A percentile compares a stretch with the other conserved stretches of the same genome.
Evolutionary conservation across 2,888 invertebrate species (phyloP).

Genomic region (Coelogynopora nodosa): DNA sequence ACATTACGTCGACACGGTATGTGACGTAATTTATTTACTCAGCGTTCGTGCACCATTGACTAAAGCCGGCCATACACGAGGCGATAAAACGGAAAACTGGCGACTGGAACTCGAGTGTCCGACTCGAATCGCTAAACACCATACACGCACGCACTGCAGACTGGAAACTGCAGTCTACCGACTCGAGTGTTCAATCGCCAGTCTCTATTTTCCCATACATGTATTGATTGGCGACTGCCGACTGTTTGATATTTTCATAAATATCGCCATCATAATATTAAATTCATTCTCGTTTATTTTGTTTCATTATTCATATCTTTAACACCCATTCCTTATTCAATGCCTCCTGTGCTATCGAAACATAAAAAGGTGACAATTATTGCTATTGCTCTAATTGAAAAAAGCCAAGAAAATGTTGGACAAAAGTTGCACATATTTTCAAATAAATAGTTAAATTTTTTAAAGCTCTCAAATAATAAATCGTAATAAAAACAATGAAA

Average conservation of each 20-base stretch:
- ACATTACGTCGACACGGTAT: too few species aligned
- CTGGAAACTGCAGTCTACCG: background rate
- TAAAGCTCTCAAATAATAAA: too few species aligned
- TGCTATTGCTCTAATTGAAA: background rate
- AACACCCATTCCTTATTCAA: background rate
- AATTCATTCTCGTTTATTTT: background rate
- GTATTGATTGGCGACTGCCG: background rate
- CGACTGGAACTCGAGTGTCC: background rate
- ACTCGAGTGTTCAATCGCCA: background rate
- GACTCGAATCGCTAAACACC: background rate
- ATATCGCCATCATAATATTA: background rate
- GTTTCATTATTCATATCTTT: background rate
- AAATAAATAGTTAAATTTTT: too few species aligned
- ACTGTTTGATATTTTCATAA: background rate
- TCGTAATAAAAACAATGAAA: too few species aligned
- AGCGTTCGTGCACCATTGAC: too few species aligned
- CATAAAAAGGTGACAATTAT: too few species aligned
- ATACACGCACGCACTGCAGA: background rate
- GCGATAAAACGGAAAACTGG: background rate
- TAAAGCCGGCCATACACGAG: background rate
- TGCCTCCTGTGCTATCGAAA: background rate
- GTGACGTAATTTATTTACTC: too few species aligned
- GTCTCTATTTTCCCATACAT: background rate
- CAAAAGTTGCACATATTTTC: too few species aligned
- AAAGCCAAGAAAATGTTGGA: background rate